A percentile compares a stretch with the other conserved stretches of the same genome.
These are phyloP conservation scores for Sycon ciliatum DNA, from an alignment of 37 sponge, comb jelly and placozoan species.

Conservation along the genomic window DNA sequence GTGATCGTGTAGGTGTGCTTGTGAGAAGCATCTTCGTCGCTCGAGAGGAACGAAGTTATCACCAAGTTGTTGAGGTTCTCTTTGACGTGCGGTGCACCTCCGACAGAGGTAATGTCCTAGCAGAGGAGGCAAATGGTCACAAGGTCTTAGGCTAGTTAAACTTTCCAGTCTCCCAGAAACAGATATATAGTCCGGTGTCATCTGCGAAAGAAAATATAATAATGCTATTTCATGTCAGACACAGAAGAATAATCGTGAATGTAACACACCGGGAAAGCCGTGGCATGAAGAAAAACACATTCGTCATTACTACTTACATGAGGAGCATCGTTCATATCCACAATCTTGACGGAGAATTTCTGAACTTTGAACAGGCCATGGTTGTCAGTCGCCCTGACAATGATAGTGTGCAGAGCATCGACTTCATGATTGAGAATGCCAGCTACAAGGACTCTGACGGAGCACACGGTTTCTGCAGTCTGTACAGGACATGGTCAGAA, in stretches of 20 bases:
- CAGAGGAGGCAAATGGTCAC: too few species aligned
- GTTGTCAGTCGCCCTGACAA: conserved; percentile 1
- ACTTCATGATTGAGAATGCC: conserved; percentile 11
- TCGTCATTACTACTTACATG: too few species aligned
- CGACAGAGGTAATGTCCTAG: neutral
- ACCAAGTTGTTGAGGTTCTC: conserved; percentile 1
- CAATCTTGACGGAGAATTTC: neutral
- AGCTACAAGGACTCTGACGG: neutral
- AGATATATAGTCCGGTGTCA: too few species aligned
- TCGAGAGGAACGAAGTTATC: neutral
- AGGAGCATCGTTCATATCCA: neutral
- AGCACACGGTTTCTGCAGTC: neutral
- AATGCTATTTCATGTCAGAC: too few species aligned
- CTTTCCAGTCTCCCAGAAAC: too few species aligned
- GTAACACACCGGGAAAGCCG: neutral
- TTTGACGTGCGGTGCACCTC: neutral
- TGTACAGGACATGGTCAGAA: neutral
- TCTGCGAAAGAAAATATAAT: too few species aligned
- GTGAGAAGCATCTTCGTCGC: conserved; percentile 10
- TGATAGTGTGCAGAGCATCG: neutral
- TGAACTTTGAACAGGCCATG: neutral
- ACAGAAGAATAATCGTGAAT: too few species aligned
- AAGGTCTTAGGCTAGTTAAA: too few species aligned
- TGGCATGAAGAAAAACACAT: too few species aligned
- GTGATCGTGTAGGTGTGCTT: neutral